Percentiles rank a stretch among this genome's conserved stretches.
Conservation (phyloP, 64 coral and sea anemone genomes). For the Stylophora pistillata region DNA sequence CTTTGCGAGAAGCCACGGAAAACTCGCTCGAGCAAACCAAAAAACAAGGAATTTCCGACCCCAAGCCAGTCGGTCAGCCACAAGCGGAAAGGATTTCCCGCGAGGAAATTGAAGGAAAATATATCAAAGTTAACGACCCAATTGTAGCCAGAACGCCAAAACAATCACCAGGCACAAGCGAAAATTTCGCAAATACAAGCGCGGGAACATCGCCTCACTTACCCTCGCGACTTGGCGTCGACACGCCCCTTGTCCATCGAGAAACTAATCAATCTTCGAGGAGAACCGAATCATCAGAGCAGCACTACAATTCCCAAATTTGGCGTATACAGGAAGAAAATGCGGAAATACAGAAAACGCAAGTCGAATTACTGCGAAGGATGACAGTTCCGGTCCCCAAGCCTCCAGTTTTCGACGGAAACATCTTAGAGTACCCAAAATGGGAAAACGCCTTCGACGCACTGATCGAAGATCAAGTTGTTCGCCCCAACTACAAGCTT, state of each 20-base stretch:
- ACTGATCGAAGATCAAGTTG: constrained; percentile 56
- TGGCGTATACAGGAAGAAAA: constrained; percentile 15
- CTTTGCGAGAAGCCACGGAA: constrained; percentile 4
- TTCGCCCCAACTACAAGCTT: constrained; percentile 41
- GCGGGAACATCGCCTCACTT: not conserved
- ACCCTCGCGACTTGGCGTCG: not conserved
- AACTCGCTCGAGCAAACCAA: not conserved
- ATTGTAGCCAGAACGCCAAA: not conserved
- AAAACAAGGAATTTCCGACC: not conserved
- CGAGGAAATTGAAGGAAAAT: not conserved
- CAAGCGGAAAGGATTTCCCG: not conserved
- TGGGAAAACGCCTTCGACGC: constrained; percentile 71
- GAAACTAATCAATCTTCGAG: not conserved
- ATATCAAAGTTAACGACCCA: not conserved
- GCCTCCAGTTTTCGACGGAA: constrained; percentile 61
- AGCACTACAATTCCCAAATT: not conserved
- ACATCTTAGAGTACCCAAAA: constrained; percentile 67
- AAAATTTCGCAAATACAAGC: not conserved
- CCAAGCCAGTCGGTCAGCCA: not conserved
- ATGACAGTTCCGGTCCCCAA: constrained; percentile 57
- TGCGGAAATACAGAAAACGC: constrained; percentile 62
- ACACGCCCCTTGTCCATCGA: not conserved
- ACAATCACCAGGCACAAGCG: not conserved
- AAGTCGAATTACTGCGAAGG: constrained; percentile 16
- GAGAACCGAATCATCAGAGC: not conserved